These are phyloP conservation scores for Solen grandis DNA, from an alignment of 1,140 invertebrate species.

Conservation along the genomic window DNA sequence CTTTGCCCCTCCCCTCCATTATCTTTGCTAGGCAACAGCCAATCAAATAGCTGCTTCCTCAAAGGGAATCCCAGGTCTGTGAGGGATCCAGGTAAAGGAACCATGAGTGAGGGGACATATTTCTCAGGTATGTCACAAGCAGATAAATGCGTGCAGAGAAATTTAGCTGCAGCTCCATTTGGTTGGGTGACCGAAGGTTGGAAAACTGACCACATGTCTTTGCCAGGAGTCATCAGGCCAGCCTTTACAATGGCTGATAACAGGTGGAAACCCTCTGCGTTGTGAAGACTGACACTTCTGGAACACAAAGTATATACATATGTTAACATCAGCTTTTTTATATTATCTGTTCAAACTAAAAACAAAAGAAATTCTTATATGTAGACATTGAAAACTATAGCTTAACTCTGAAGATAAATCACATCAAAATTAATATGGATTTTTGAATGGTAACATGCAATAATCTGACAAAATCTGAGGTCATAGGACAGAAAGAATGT, in stretches of 20 bases:
- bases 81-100: neutral
- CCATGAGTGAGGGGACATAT: conserved; percentile 15
- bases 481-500: too few species aligned
- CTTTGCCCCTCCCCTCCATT: conserved; percentile 36
- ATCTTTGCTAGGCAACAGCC: conserved; percentile 45
- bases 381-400: too few species aligned
- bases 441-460: neutral
- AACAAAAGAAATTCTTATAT: neutral
- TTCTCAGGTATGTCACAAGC: conserved; percentile 39
- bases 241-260: conserved; percentile 28
- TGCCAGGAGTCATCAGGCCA: conserved; percentile 17
- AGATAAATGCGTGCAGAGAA: conserved; percentile 5
- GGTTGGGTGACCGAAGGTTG: conserved; percentile 35
- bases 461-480: too few species aligned
- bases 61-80: conserved; percentile 11
- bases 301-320: conserved; percentile 1
- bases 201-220: conserved; percentile 48
- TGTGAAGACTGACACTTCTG: conserved; percentile 48
- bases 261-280: conserved; percentile 35
- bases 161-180: conserved; percentile 30
- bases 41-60: conserved; percentile 51
- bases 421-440: neutral
- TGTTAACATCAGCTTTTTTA: too few species aligned
- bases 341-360: neutral
- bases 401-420: neutral